Evolutionary conservation across 2,113 vertebrate species (phyloP), one percentile per base, ranked within the genome.

Genomic region (Anguilla japonica): DNA sequence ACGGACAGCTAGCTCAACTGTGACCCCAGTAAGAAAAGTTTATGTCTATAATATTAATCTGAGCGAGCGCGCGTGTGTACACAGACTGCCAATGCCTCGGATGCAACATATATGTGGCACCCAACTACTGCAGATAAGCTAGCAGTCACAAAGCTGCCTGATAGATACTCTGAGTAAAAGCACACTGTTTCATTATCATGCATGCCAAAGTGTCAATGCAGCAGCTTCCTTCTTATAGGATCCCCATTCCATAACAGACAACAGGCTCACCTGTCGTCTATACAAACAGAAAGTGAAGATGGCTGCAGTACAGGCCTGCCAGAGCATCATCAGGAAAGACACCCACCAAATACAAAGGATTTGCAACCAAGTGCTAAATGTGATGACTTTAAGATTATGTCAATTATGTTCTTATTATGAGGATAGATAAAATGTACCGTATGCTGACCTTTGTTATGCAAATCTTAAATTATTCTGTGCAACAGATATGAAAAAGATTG

Each of bases 1-100:
- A 94, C 95, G 95, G 94, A 56, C 95, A 95, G 93, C 96, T 95
- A 97, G 96, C 96, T 95, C 94, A 96, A 95, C 96, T 95, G 95
- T 97, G 97, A 97, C 97, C 97, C 96, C 96, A 89, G 97, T 96
- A 96, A 93, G 90, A 96, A 82, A 57, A 84, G 22, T 50, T 81
- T 75, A 67, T 75, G 82, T 87, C 81, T 87, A 53, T 63, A 75
- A 60, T 82, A 96, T 88, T 80, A 53, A 88, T 86, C 29, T n/a
- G 40, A 41, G 0, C 43, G 40, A 40, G 41, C 20, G 43, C 29
- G 4, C 80, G 29, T n/a, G 18, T 41, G 22, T 46, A 16, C 56
- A 60, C 56, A 53, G 41, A 18, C 4, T 13, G 81, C 0, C 3
- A 7, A n/a, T 26, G 63, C 9, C 63, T 20, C 26, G 5, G 63